A percentile compares a stretch with the other conserved stretches of the same genome.
phyloP scores from a whole-genome alignment of 37 sponge, comb jelly and placozoan genomes.

The Amphimedon queenslandica region DNA sequence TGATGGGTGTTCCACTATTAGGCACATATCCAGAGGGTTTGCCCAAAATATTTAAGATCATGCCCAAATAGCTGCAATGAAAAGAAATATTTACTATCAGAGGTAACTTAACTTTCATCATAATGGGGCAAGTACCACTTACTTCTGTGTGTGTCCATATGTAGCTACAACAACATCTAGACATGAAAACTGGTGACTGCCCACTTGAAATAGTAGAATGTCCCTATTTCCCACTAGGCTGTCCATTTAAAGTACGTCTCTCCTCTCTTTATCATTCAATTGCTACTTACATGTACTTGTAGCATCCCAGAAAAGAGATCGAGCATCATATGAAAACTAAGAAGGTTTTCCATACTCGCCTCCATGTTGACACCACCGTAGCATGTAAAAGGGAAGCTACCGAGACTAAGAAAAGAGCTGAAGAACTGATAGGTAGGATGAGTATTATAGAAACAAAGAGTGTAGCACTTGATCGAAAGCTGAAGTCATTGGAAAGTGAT shows the following conservation, averaged over 20 bases:
- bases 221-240: constrained; percentile 31
- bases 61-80: constrained; percentile 49
- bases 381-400: background rate
- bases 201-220: constrained; percentile 41
- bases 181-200: constrained; percentile 29
- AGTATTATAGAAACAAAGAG: background rate
- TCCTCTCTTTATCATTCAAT: background rate
- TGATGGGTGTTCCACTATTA: too few species aligned
- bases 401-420: background rate
- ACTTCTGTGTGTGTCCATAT: background rate
- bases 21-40: constrained; percentile 41
- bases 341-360: background rate
- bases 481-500: background rate
- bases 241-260: constrained; percentile 39
- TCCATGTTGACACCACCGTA: background rate
- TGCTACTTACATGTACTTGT: background rate
- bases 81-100: constrained; percentile 7
- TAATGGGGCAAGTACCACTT: constrained; percentile 13
- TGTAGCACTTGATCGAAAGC: background rate
- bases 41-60: constrained; percentile 11
- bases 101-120: too few species aligned
- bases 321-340: background rate
- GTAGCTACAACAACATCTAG: constrained; percentile 40
- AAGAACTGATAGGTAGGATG: background rate
- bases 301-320: background rate